These are phyloP conservation scores for Abramis brama DNA, from an alignment of 2,113 vertebrate species.

Conservation along the genomic window DNA sequence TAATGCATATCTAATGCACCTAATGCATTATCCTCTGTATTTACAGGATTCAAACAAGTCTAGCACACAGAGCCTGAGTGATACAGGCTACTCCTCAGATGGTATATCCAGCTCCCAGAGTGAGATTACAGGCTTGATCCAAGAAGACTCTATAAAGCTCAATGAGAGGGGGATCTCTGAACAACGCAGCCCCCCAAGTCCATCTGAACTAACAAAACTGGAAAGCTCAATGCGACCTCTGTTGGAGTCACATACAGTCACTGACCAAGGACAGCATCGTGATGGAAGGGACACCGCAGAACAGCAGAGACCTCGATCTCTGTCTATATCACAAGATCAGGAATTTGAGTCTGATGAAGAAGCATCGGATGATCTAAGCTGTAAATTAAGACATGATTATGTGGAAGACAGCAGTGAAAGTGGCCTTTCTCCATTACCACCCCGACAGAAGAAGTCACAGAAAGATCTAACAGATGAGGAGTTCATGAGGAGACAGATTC, in stretches of 20 bases:
- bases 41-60: slow-evolving; percentile 89
- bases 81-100: slow-evolving; percentile 97
- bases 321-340: slow-evolving; percentile 87
- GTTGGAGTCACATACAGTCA: slow-evolving; percentile 78
- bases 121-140: slow-evolving; percentile 91
- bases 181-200: slow-evolving; percentile 80
- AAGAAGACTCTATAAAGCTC: slow-evolving; percentile 89
- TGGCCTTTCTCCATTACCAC: slow-evolving; percentile 87
- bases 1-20: too few relatives aligned
- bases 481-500: slow-evolving; percentile 94
- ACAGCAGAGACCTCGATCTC: slow-evolving; percentile 85
- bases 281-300: slow-evolving; percentile 61
- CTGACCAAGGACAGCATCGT: slow-evolving; percentile 54
- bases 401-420: slow-evolving; percentile 97
- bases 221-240: slow-evolving; percentile 89
- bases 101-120: slow-evolving; percentile 95
- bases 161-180: slow-evolving; percentile 81
- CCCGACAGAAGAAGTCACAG: slow-evolving; percentile 79
- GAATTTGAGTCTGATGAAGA: slow-evolving; percentile 91
- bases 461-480: slow-evolving; percentile 89
- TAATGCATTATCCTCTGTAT: slow-evolving; percentile 36
- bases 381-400: slow-evolving; percentile 92
- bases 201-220: slow-evolving; percentile 90
- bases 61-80: slow-evolving; percentile 93
- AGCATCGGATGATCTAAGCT: slow-evolving; percentile 92